phyloP scores from a whole-genome alignment of 37 sponge, comb jelly and placozoan genomes.

The Diacarnus erythraeanus region DNA sequence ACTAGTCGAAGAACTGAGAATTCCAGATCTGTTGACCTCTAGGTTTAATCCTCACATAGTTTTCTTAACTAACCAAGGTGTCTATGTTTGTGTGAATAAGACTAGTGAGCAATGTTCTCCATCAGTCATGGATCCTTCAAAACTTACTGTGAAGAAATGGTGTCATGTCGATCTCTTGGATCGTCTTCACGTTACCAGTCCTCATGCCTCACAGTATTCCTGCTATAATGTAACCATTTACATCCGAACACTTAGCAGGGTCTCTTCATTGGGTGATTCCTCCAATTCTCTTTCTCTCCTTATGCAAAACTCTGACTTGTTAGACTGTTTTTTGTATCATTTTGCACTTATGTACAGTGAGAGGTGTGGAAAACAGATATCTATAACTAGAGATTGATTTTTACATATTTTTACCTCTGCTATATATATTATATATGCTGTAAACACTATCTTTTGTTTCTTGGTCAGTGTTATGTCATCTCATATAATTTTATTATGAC shows the following conservation, averaged over 20 bases:
- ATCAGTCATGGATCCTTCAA: slow-evolving; percentile 2
- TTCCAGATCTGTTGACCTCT: slow-evolving; percentile 8
- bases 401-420: background rate
- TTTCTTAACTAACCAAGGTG: slow-evolving; percentile 49
- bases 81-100: slow-evolving; percentile 36
- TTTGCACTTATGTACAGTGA: slow-evolving; percentile 32
- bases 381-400: slow-evolving; percentile 5
- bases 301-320: slow-evolving; percentile 13
- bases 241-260: background rate
- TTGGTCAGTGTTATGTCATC: background rate
- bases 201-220: background rate
- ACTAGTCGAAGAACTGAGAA: slow-evolving; percentile 27
- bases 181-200: slow-evolving; percentile 14
- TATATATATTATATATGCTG: background rate
- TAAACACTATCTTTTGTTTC: background rate
- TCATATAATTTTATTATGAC: background rate
- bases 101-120: slow-evolving; percentile 15
- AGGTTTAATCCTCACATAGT: slow-evolving; percentile 44
- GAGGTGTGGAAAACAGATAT: slow-evolving; percentile 22
- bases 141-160: slow-evolving; percentile 54
- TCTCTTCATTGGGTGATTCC: background rate
- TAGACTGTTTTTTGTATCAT: slow-evolving; percentile 19
- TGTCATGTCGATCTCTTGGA: slow-evolving; percentile 44
- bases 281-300: slow-evolving; percentile 22
- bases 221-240: slow-evolving; percentile 4